Evolutionary conservation across 1,140 invertebrate genomes (phyloP), one percentile per base, ranked within the genome.

Genomic region (Drosophila sechellia): DNA sequence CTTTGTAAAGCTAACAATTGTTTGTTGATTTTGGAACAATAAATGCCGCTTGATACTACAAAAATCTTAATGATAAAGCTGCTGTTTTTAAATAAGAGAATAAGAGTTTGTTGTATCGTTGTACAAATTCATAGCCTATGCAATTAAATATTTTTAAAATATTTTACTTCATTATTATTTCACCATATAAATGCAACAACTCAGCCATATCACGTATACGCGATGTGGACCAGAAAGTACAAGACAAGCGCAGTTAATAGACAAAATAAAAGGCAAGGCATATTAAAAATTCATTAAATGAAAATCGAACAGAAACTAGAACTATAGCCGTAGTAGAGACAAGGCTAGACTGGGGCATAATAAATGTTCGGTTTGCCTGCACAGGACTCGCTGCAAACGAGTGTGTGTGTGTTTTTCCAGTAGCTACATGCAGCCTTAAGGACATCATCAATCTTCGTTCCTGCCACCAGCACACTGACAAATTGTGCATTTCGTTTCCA

Each of bases 221-320:
- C 66, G 61, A 76, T 46, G 48, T 72, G 49, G 73, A 45, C 27
- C 22, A 45, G 2, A 10, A 31, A 10, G 31, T 31, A 10, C 27
- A 27, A 27, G 55, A 42, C 43, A 43, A 57, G 79, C 64, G 37
- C 64, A 53, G 46, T 48, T 81, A 86, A 74, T 81, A 78, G 63
- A 75, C 65, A 81, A 77, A 69, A 76, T 53, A 64, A 71, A 69
- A 65, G 55, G 31, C 37, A 63, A 66, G 68, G 70, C 78, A 72
- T 83, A 81, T 86, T 89, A 86, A 76, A 89, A 83, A 83, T 87
- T 89, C 81, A 85, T 85, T 86, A 85, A 86, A 85, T 70, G 75
- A 74, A 87, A 85, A 81, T 66, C 72, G 50, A 31, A 35, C 61
- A 52, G 31, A 31, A 75, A 53, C 50, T 55, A 27, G 61, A 64